phyloP scores from a whole-genome alignment of 2,888 invertebrate genomes.

The Protophormia terraenovae region DNA sequence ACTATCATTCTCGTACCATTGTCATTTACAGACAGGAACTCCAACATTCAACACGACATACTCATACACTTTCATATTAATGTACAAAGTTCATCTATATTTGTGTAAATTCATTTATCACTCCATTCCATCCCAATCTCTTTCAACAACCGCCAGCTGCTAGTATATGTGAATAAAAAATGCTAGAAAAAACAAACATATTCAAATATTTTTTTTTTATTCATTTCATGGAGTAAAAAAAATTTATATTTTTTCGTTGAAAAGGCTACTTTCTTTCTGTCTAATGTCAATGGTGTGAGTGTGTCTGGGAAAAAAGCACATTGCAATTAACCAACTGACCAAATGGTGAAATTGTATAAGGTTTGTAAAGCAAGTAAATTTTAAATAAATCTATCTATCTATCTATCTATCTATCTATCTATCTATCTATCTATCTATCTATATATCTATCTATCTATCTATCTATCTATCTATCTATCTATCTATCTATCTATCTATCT shows the following conservation, averaged over 20 bases:
- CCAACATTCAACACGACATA: background rate
- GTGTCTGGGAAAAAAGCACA: constrained; percentile 7
- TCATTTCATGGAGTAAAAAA: background rate
- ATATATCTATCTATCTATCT: too few species aligned
- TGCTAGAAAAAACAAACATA: background rate
- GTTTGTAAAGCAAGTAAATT: too few species aligned
- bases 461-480: too few species aligned
- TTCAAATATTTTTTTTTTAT: constrained; percentile 45
- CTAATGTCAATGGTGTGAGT: constrained; percentile 1
- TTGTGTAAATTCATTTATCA: constrained; percentile 49
- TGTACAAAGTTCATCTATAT: constrained; percentile 33
- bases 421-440: too few species aligned
- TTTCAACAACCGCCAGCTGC: background rate
- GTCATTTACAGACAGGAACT: constrained; percentile 1
- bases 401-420: too few species aligned
- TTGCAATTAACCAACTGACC: too few species aligned
- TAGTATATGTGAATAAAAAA: constrained; percentile 19
- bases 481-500: too few species aligned
- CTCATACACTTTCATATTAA: background rate
- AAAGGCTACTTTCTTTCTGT: constrained; percentile 53
- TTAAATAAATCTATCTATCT: too few species aligned
- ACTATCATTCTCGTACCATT: background rate
- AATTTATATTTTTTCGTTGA: constrained; percentile 34
- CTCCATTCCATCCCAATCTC: constrained; percentile 20
- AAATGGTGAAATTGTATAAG: background rate